Percentiles rank a stretch among this genome's conserved stretches.
phyloP scores from a whole-genome alignment of 2,113 vertebrate species.

The Macquaria ambigua region DNA sequence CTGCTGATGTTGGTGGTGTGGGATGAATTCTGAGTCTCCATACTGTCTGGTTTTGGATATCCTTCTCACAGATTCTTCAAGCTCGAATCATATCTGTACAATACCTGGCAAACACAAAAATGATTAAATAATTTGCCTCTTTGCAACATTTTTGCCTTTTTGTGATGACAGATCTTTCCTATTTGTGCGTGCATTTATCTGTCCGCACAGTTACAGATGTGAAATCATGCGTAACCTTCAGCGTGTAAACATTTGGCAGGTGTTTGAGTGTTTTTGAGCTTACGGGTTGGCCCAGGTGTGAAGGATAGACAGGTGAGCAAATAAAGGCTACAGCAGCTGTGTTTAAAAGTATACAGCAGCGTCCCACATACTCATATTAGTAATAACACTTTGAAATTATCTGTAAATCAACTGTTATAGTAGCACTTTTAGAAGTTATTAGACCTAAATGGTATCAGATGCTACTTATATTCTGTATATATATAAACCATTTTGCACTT shows the following conservation, averaged over 20 bases:
- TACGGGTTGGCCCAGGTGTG: constrained; percentile 34
- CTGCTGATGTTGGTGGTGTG: constrained; percentile 47
- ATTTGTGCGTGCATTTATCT: background rate
- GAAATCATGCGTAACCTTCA: constrained; percentile 15
- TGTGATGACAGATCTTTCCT: background rate
- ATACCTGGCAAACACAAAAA: constrained; percentile 40
- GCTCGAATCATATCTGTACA: constrained; percentile 36
- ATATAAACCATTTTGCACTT: background rate
- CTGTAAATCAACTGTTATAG: background rate
- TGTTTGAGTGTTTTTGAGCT: constrained; percentile 58
- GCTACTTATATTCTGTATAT: background rate
- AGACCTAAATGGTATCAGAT: background rate
- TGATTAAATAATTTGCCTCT: background rate
- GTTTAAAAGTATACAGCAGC: constrained; percentile 47
- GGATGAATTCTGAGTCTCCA: constrained; percentile 74
- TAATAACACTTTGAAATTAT: constrained; percentile 18
- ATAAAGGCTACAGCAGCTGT: constrained; percentile 59
- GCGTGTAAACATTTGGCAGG: constrained; percentile 31
- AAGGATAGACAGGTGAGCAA: constrained; percentile 66
- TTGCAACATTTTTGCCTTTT: background rate
- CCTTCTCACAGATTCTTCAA: constrained; percentile 44
- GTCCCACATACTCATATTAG: constrained; percentile 31
- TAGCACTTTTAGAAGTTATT: background rate
- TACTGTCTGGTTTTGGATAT: constrained; percentile 58
- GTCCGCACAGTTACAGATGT: constrained; percentile 25